These are phyloP conservation scores for Mus caroli DNA, from an alignment of 2,797 vertebrate species.

Conservation along the genomic window DNA sequence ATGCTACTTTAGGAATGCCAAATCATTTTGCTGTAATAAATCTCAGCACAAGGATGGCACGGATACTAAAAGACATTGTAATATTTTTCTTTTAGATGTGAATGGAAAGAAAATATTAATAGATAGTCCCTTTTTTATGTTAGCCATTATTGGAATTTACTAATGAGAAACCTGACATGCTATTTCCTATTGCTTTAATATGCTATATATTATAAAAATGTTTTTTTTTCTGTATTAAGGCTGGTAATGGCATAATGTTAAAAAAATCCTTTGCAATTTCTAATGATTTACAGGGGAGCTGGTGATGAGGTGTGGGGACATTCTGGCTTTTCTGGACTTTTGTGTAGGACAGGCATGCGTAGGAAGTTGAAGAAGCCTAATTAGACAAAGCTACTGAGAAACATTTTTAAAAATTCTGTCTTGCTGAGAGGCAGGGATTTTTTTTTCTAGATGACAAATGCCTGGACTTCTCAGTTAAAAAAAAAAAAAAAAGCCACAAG, in stretches of 20 bases:
- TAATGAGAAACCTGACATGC: slow-evolving; percentile 83
- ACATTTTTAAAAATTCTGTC: slow-evolving; percentile 66
- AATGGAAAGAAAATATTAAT: slow-evolving; percentile 86
- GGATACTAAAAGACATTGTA: slow-evolving; percentile 80
- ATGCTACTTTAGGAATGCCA: slow-evolving; percentile 82
- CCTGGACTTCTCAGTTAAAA: slow-evolving; percentile 65
- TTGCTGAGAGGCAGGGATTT: slow-evolving; percentile 77
- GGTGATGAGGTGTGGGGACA: not conserved
- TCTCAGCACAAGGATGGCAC: slow-evolving; percentile 60
- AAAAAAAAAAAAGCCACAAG: slow-evolving; percentile 8
- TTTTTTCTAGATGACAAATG: slow-evolving; percentile 83
- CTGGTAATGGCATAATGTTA: slow-evolving; percentile 74
- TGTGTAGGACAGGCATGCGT: slow-evolving; percentile 46
- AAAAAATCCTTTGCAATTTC: slow-evolving; percentile 48
- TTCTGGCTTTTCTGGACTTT: slow-evolving; percentile 73
- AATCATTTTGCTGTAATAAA: slow-evolving; percentile 86
- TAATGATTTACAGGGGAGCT: slow-evolving; percentile 73
- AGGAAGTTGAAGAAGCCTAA: slow-evolving; percentile 70
- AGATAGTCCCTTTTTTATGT: slow-evolving; percentile 86
- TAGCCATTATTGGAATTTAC: slow-evolving; percentile 88
- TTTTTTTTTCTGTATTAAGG: slow-evolving; percentile 9
- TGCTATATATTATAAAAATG: slow-evolving; percentile 82
- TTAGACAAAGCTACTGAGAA: slow-evolving; percentile 72
- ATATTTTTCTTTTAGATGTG: slow-evolving; percentile 87
- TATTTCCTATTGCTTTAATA: slow-evolving; percentile 88